Evolutionary conservation across 1,140 invertebrate genomes (phyloP).

Genomic region (Latrodectus geometricus): DNA sequence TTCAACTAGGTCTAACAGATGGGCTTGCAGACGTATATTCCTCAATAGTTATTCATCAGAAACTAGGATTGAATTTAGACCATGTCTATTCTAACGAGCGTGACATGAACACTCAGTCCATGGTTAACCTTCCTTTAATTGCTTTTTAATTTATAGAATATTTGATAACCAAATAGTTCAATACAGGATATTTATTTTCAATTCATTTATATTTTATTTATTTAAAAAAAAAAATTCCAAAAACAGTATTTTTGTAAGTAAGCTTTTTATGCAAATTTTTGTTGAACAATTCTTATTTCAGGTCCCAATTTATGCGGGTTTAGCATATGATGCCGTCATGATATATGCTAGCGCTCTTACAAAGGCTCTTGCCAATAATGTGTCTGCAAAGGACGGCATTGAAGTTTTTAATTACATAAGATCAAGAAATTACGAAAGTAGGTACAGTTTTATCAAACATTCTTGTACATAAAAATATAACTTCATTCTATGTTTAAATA

Average conservation of each 20-base stretch:
- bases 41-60: no score
- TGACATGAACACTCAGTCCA: no score
- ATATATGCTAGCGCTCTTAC: conserved; percentile 85
- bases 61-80: no score
- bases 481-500: no score
- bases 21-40: no score
- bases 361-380: conserved; percentile 76
- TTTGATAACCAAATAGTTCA: no score
- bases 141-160: no score
- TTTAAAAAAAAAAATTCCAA: neutral
- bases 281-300: conserved; percentile 66
- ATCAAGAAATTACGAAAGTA: conserved; percentile 78
- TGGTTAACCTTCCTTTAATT: no score
- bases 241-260: neutral
- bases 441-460: conserved; percentile 46
- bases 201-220: neutral
- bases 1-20: no score
- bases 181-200: no score
- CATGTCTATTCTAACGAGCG: no score
- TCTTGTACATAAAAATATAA: no score
- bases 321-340: conserved; percentile 88
- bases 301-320: conserved; percentile 86
- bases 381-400: conserved; percentile 79
- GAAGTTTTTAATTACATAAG: conserved; percentile 78
- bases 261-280: neutral